Evolutionary conservation across 2,113 vertebrate species (phyloP).

Genomic region (Craseonycteris thonglongyai): DNA sequence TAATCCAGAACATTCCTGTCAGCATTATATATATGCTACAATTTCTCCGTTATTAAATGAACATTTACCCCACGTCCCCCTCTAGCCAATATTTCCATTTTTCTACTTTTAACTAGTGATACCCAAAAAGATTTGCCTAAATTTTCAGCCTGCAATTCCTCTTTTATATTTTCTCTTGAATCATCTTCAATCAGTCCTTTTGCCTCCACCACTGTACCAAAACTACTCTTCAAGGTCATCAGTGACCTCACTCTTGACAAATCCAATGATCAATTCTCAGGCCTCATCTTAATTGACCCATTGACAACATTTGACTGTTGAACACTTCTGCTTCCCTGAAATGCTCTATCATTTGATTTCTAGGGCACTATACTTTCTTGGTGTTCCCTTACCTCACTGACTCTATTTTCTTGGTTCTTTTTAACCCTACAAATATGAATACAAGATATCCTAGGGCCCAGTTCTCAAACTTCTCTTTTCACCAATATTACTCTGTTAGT

Average conservation of each 20-base stretch:
- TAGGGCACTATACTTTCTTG: background rate
- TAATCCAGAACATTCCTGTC: background rate
- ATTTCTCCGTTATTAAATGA: background rate
- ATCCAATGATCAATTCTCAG: background rate
- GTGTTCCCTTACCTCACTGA: background rate
- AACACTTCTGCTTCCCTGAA: background rate
- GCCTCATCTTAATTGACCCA: background rate
- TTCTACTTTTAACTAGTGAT: background rate
- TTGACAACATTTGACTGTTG: background rate
- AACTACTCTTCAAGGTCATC: background rate
- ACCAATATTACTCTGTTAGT: background rate
- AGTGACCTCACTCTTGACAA: background rate
- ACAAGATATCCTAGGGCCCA: background rate
- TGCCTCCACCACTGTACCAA: background rate
- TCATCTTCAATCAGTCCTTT: background rate
- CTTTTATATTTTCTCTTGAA: background rate
- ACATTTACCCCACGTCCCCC: background rate
- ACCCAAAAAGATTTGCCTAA: background rate
- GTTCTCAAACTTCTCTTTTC: background rate
- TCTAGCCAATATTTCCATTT: background rate
- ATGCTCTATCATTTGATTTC: background rate
- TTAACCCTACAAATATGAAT: background rate
- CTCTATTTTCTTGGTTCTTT: background rate
- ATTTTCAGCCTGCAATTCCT: background rate
- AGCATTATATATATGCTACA: background rate